Evolutionary conservation across 1,140 invertebrate genomes (phyloP).

Genomic region (Tyrophagus putrescentiae): DNA sequence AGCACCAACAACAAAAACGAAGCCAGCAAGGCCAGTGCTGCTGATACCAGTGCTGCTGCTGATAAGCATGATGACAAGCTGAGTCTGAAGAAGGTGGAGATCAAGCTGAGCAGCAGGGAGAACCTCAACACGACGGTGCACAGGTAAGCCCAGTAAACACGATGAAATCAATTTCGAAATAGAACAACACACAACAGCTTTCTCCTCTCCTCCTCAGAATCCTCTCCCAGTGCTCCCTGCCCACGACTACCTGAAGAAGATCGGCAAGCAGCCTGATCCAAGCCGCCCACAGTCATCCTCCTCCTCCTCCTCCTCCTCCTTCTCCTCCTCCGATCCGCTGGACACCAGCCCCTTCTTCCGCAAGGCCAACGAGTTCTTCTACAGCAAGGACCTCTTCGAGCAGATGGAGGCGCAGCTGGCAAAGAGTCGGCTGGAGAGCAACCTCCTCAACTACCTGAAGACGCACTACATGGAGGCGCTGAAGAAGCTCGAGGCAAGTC

Average conservation of each 20-base stretch:
- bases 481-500: slow-evolving; percentile 42
- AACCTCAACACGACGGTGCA: slow-evolving; percentile 57
- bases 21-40: slow-evolving; percentile 1
- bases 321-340: neutral
- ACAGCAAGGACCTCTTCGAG: slow-evolving; percentile 7
- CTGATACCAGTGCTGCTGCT: neutral
- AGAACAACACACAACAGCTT: slow-evolving; percentile 47
- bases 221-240: slow-evolving; percentile 59
- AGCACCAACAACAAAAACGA: neutral
- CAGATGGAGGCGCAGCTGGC: neutral
- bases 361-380: neutral
- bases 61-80: neutral
- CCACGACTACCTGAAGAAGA: slow-evolving; percentile 59
- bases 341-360: neutral
- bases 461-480: slow-evolving; percentile 47
- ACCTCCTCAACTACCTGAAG: slow-evolving; percentile 41
- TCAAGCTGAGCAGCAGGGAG: slow-evolving; percentile 45
- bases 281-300: neutral
- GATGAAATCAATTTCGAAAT: slow-evolving; percentile 51
- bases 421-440: neutral
- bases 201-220: slow-evolving; percentile 55
- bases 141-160: slow-evolving; percentile 32
- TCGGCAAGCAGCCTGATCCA: slow-evolving; percentile 13
- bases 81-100: slow-evolving; percentile 48
- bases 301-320: neutral